A percentile compares a stretch with the other conserved stretches of the same genome.
These are phyloP conservation scores for Eremophila alpestris DNA, from an alignment of 2,797 vertebrate genomes.

Conservation along the genomic window DNA sequence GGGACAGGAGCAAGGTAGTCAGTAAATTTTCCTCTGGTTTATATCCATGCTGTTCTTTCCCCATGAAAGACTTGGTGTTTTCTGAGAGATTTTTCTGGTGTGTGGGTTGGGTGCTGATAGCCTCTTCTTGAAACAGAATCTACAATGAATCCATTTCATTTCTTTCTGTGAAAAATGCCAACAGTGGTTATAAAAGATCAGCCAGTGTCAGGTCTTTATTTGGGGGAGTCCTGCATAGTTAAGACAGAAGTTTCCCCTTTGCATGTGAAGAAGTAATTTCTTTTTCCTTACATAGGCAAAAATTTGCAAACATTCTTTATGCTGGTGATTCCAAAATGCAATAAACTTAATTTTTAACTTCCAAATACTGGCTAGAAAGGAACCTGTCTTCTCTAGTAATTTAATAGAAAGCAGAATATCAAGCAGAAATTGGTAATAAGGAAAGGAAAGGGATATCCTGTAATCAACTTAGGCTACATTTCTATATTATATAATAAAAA, in stretches of 20 bases:
- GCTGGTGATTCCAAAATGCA: neutral
- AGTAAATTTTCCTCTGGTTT: neutral
- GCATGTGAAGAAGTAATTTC: neutral
- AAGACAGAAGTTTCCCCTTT: neutral
- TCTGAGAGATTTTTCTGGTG: neutral
- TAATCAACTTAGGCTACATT: neutral
- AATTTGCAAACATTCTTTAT: neutral
- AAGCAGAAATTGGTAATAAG: neutral
- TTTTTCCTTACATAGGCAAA: neutral
- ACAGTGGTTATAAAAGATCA: neutral
- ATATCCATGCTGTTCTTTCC: neutral
- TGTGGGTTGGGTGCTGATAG: neutral
- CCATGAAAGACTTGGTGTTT: neutral
- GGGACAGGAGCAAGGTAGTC: neutral
- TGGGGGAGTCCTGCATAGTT: neutral
- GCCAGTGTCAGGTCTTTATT: neutral
- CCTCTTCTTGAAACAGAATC: neutral
- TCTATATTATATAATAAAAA: neutral
- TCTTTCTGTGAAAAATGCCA: neutral
- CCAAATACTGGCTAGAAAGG: neutral
- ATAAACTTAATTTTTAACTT: neutral
- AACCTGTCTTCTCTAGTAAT: neutral
- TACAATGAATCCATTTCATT: neutral
- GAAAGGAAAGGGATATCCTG: neutral
- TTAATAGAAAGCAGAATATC: neutral